These are phyloP conservation scores for Colletes collaris DNA, from an alignment of 2,888 invertebrate species.

Conservation along the genomic window DNA sequence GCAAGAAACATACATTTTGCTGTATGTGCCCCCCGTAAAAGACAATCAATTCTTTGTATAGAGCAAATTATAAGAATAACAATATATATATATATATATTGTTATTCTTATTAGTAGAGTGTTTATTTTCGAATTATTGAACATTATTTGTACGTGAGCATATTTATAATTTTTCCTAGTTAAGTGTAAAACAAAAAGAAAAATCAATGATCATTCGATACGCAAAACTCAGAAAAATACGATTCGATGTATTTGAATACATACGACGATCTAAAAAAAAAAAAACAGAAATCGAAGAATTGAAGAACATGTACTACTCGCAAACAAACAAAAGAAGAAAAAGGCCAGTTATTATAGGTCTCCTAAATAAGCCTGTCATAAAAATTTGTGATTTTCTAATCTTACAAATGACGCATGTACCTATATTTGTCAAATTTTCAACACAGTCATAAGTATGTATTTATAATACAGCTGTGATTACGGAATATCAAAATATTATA, in stretches of 20 bases:
- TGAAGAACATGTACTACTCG: background rate
- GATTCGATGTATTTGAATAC: background rate
- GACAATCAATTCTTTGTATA: constrained; percentile 19
- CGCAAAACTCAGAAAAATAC: background rate
- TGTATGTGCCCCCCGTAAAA: background rate
- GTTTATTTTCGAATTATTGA: constrained; percentile 20
- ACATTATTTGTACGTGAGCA: constrained; percentile 23
- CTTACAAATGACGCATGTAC: background rate
- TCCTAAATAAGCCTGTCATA: background rate
- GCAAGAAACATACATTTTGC: constrained; percentile 18
- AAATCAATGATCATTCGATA: constrained; percentile 1
- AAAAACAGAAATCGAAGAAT: background rate
- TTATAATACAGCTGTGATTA: too few relatives aligned
- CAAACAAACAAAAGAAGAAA: background rate
- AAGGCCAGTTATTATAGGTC: background rate
- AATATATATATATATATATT: background rate
- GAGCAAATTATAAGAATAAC: background rate
- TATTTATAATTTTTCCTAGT: constrained; percentile 25
- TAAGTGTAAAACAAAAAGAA: background rate
- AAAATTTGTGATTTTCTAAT: background rate
- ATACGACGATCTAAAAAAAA: background rate
- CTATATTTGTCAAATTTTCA: background rate
- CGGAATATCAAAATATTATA: too few relatives aligned
- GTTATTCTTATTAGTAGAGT: constrained; percentile 15
- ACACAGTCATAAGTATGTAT: background rate